Conservation (phyloP, 1,140 invertebrate genomes). For the Neuroterus valhalla region DNA sequence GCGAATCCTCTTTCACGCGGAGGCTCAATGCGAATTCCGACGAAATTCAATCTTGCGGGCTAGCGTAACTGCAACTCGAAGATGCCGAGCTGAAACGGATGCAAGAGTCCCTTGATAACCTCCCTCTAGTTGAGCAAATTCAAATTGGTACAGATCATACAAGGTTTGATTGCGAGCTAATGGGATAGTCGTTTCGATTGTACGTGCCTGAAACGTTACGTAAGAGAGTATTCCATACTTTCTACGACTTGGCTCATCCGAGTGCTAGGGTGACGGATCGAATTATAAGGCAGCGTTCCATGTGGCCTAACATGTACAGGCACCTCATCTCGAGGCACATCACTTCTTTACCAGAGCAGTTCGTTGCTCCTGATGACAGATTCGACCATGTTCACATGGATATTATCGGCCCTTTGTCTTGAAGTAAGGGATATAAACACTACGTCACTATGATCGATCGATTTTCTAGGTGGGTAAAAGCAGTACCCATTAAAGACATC, state of each 20-base stretch:
- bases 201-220: too few species aligned
- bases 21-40: too few species aligned
- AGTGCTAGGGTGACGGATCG: background rate
- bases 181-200: too few species aligned
- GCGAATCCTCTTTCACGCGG: too few species aligned
- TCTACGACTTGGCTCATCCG: background rate
- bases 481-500: constrained; percentile 61
- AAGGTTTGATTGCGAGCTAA: too few species aligned
- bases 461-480: constrained; percentile 70
- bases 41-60: too few species aligned
- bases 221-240: too few species aligned
- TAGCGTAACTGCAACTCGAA: too few species aligned
- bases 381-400: constrained; percentile 73
- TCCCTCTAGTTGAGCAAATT: too few species aligned
- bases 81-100: too few species aligned
- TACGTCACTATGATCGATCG: constrained; percentile 69
- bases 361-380: constrained; percentile 29
- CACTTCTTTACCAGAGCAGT: background rate
- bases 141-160: too few species aligned
- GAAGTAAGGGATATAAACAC: constrained; percentile 59
- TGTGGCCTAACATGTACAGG: constrained; percentile 42
- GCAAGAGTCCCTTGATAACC: too few species aligned
- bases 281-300: constrained; percentile 6
- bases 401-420: constrained; percentile 71
- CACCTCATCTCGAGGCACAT: constrained; percentile 42